Base-by-base conservation (phyloP, 1,140 invertebrate genomes). In the Eupristina koningsbergeri region DNA sequence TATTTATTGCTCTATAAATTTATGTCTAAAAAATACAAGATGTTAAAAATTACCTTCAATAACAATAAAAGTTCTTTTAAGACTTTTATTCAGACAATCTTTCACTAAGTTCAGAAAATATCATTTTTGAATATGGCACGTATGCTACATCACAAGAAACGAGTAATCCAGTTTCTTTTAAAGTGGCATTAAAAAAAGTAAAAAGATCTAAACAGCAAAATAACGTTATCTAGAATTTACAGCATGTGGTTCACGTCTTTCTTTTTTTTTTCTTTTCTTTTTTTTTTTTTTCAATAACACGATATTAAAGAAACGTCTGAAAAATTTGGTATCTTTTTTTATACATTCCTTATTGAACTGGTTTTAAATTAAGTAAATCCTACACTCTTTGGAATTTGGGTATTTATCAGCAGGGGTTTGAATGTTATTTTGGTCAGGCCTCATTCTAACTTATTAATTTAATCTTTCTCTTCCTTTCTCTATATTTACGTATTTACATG, bases 341-440 rank as follows among this genome's bases (percentile, higher is more conserved):
- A 34, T 5, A 7, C 19, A 34, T 41, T 8, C 36, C 29, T 22
- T 15, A 26, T 19, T 31, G 74, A 36, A 34, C 31, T 45, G 17
- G 9, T 26, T 31, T 29, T 34, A n/a, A 78, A 78, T 64, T 78
- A 78, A 78, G 64, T 64, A 78, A 64, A 78, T 39, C 61, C 34
- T 9, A 2, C 29, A 22, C 63, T 41, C 0, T 22, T 0, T 34
- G 31, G 31, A 11, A 0, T 17, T 64, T 26, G 67, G 22, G 9
- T 22, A 75, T 34, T 36, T 34, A 36, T 29, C 45, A 8, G 58
- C 1, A 11, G 31, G 7, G 29, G 31, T 64, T 64, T 34, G 9
- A 13, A 36, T 26, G 26, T 0, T n/a, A 36, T 29, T 3, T 15
- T 1, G 1, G 11, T 31, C 11, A 1, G 0, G 3, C 26, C 15